Conservation (phyloP, 1,140 invertebrate genomes). For the Ladona fulva region DNA sequence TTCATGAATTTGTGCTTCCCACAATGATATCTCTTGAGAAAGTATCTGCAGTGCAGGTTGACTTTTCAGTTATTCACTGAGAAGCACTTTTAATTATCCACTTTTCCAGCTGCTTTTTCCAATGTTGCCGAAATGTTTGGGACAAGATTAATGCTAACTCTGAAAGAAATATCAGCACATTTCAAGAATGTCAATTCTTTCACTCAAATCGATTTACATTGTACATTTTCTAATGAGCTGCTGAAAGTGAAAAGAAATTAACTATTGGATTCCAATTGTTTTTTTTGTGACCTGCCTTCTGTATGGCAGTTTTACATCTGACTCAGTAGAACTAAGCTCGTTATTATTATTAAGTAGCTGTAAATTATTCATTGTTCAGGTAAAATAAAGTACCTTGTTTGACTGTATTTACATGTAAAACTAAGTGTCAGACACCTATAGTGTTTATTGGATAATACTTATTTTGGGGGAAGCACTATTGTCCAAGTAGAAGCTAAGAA, state of each 20-base stretch:
- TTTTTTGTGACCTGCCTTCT: constrained; percentile 13
- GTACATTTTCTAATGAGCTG: constrained; percentile 5
- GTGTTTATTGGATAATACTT: constrained; percentile 14
- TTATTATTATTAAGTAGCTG: constrained; percentile 14
- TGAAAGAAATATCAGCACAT: background rate
- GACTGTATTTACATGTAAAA: constrained; percentile 16
- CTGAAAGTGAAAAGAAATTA: constrained; percentile 13
- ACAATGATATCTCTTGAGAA: constrained; percentile 2
- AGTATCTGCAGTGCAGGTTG: background rate
- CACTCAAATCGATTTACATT: constrained; percentile 2
- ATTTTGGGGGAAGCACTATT: constrained; percentile 15
- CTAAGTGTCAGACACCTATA: constrained; percentile 16
- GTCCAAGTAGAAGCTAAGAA: constrained; percentile 15
- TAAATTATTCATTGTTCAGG: constrained; percentile 16
- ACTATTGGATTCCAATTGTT: constrained; percentile 12
- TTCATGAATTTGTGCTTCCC: constrained; percentile 9
- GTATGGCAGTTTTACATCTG: constrained; percentile 14
- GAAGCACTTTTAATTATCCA: constrained; percentile 10
- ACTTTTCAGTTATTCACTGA: constrained; percentile 10
- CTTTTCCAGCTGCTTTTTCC: constrained; percentile 8
- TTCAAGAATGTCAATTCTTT: constrained; percentile 3
- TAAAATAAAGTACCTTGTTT: constrained; percentile 16
- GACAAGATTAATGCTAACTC: constrained; percentile 6
- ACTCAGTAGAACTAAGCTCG: constrained; percentile 12
- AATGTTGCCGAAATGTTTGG: background rate